Evolutionary conservation across 2,888 invertebrate genomes (phyloP).

Genomic region (Buathra laborator): DNA sequence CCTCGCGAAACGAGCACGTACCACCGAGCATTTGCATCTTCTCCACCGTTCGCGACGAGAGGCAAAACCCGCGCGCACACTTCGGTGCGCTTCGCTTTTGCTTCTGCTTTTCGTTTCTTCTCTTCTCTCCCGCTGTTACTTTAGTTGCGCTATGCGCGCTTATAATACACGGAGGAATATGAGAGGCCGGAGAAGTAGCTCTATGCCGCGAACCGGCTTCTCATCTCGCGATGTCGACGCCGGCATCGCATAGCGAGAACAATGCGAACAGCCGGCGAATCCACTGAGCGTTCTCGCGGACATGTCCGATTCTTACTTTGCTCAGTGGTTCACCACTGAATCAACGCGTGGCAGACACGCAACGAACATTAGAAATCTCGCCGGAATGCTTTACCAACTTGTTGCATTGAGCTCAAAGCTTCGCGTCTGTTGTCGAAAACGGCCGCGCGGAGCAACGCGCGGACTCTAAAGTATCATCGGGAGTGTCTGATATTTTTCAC

Average conservation of each 20-base stretch:
- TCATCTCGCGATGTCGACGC: constrained; percentile 63
- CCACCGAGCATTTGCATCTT: constrained; percentile 70
- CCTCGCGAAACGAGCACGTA: constrained; percentile 71
- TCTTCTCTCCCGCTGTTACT: constrained; percentile 35
- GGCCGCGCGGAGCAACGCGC: background rate
- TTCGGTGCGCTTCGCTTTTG: constrained; percentile 55
- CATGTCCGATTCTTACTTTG: constrained; percentile 21
- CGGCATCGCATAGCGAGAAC: constrained; percentile 61
- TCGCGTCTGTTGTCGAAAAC: background rate
- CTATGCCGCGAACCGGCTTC: constrained; percentile 59
- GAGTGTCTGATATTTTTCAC: background rate
- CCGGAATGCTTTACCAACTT: constrained; percentile 9
- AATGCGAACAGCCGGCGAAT: constrained; percentile 63
- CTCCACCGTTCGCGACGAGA: constrained; percentile 61
- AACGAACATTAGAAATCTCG: constrained; percentile 48
- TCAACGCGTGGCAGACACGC: constrained; percentile 11
- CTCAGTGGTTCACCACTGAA: constrained; percentile 40
- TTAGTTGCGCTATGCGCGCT: constrained; percentile 49
- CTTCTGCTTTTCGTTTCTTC: constrained; percentile 60
- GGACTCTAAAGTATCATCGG: background rate
- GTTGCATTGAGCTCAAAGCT: background rate
- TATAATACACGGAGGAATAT: constrained; percentile 66
- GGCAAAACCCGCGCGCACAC: constrained; percentile 45
- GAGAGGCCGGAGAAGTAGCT: constrained; percentile 40
- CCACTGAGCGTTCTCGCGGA: constrained; percentile 28